Base-by-base conservation (phyloP, 2,888 invertebrate species). In the Tricholauxania praeusta region DNA sequence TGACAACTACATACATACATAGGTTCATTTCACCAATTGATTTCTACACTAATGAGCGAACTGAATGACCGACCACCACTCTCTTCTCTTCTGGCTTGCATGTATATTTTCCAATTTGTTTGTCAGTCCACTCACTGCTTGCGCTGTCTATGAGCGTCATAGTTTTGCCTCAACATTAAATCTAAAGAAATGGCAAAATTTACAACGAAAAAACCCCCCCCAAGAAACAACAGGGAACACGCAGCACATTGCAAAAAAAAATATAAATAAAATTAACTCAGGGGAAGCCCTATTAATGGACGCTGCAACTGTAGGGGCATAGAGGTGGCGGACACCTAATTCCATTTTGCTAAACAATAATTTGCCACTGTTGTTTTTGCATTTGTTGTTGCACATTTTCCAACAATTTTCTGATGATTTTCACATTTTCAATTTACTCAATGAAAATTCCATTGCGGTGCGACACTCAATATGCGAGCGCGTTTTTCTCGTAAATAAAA, bases 281-380 rank as follows among this genome's bases (percentile, higher is more conserved):
- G 62, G 70, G 70, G 70, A 70, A 70, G 70, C 70, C 70, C 70
- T 70, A 70, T 53, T 63, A 70, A 70, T 62, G 60, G 69, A 69
- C 69, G 49, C 51, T 49, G 39, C 12, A 14, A 12, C 8, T 19
- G 47, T 39, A 39, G 39, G 28, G 63, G 63, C 19, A 57, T 12
- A 28, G 57, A 22, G 28, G 12, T 19, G 57, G 64, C 19, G 8
- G 62, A 8, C 7, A 14, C 52, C 69, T 60, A 62, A 60, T 57
- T 67, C 48, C 39, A 7, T 63, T 53, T 66, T 66, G 32, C 66
- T 39, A 39, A 55, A 39, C 53, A 66, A n/a, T 12, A 66, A 12
- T 59, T 49, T 68, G 39, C 39, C 39, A 10, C 39, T 10, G 39
- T 39, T 39, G 48, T 57, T 60, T 59, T 49, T 69, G 59, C 57